Evolutionary conservation across 2,888 invertebrate genomes (phyloP).

Genomic region (Auanema freiburgensis): DNA sequence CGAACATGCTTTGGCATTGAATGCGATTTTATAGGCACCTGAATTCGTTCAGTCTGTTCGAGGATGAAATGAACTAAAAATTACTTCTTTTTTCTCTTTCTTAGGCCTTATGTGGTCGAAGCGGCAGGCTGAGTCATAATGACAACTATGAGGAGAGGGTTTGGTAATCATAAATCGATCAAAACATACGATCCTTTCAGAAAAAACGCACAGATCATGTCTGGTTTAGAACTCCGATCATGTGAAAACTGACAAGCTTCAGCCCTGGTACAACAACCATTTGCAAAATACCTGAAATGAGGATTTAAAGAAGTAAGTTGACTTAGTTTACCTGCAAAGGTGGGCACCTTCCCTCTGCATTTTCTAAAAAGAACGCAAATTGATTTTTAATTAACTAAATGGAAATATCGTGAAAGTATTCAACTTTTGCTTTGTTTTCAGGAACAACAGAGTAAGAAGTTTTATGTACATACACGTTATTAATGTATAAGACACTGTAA

Average conservation of each 20-base stretch:
- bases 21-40: slow-evolving; percentile 12
- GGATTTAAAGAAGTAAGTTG: neutral
- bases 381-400: no score
- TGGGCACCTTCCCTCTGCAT: neutral
- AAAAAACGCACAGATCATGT: slow-evolving; percentile 49
- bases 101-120: slow-evolving; percentile 32
- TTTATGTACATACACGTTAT: no score
- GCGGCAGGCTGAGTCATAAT: slow-evolving; percentile 47
- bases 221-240: slow-evolving; percentile 30
- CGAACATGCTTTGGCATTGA: slow-evolving; percentile 12
- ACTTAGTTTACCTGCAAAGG: neutral
- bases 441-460: no score
- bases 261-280: slow-evolving; percentile 15
- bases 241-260: slow-evolving; percentile 35
- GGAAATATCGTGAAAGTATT: no score
- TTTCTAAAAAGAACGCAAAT: no score
- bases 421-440: no score
- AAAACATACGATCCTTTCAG: slow-evolving; percentile 40
- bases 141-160: slow-evolving; percentile 25
- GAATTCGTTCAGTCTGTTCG: slow-evolving; percentile 6
- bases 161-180: neutral
- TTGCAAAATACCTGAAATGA: slow-evolving; percentile 19
- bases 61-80: no score
- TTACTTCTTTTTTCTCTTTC: slow-evolving; percentile 8
- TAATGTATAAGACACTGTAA: no score